Evolutionary conservation across 1,140 invertebrate species (phyloP).

Genomic region (Mercenaria mercenaria): DNA sequence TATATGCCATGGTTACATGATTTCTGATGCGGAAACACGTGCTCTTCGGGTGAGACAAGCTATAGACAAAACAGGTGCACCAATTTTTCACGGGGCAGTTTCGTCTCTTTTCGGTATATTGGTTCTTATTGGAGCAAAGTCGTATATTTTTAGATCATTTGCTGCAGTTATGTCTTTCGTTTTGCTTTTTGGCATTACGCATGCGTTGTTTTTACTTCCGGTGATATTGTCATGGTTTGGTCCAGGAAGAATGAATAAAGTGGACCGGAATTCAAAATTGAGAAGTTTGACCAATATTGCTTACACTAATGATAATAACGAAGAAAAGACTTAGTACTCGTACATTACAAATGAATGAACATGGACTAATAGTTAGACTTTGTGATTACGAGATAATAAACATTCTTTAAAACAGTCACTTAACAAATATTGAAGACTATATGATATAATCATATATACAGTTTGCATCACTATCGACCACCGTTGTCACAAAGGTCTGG

Average conservation of each 20-base stretch:
- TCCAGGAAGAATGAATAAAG: constrained; percentile 44
- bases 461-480: no score
- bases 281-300: background rate
- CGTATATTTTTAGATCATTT: constrained; percentile 98
- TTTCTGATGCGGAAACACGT: constrained; percentile 87
- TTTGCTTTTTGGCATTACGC: constrained; percentile 97
- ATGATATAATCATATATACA: no score
- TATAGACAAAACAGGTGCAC: constrained; percentile 95
- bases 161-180: constrained; percentile 99
- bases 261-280: background rate
- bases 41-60: constrained; percentile 93
- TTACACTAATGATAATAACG: no score
- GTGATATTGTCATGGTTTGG: constrained; percentile 92
- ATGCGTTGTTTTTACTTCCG: constrained; percentile 96
- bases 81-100: constrained; percentile 96
- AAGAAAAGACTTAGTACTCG: no score
- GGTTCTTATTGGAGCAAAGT: constrained; percentile 94
- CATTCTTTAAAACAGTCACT: no score
- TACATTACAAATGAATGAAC: no score
- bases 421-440: no score
- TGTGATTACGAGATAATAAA: no score
- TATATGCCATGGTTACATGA: constrained; percentile 98
- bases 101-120: constrained; percentile 97
- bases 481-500: no score
- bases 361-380: no score